Percentiles rank a stretch among this genome's conserved stretches.
Evolutionary conservation across 1,140 invertebrate genomes (phyloP).

Genomic region (Drosophila pachea): DNA sequence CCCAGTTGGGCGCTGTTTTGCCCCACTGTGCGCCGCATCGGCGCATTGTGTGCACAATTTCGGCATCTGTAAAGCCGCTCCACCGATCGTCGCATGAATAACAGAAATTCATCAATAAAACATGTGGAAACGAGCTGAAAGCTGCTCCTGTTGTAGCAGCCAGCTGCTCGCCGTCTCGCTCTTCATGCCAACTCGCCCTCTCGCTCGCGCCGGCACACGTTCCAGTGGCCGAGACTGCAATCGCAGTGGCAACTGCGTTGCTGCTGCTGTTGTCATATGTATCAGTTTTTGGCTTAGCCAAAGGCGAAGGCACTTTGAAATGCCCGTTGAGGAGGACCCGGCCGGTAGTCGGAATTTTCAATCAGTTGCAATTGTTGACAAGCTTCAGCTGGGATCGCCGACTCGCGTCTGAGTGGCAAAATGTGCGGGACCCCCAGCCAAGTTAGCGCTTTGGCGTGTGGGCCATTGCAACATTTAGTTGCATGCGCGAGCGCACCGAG

Average conservation of each 20-base stretch:
- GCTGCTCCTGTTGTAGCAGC: conserved; percentile 10
- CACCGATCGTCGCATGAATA: conserved; percentile 73
- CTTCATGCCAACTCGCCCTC: no score
- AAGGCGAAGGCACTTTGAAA: conserved; percentile 56
- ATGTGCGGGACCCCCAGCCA: conserved; percentile 61
- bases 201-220: conserved; percentile 50
- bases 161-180: conserved; percentile 50
- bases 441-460: conserved; percentile 69
- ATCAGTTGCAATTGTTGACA: conserved; percentile 77
- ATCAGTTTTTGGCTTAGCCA: conserved; percentile 71
- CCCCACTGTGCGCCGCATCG: conserved; percentile 47
- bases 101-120: conserved; percentile 78
- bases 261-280: conserved; percentile 71
- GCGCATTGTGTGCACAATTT: conserved; percentile 71
- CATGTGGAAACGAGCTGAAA: conserved; percentile 53
- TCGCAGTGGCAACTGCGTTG: conserved; percentile 45
- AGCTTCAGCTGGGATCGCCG: conserved; percentile 34
- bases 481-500: conserved; percentile 59
- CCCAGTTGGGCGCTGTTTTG: conserved; percentile 15
- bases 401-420: conserved; percentile 59
- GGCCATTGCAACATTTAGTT: conserved; percentile 66
- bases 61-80: conserved; percentile 66
- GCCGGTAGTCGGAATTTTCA: conserved; percentile 74
- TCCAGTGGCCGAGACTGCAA: conserved; percentile 36
- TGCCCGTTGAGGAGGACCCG: conserved; percentile 38